Evolutionary conservation across 2,113 vertebrate genomes (phyloP).

Genomic region (Paramormyrops kingsleyae): DNA sequence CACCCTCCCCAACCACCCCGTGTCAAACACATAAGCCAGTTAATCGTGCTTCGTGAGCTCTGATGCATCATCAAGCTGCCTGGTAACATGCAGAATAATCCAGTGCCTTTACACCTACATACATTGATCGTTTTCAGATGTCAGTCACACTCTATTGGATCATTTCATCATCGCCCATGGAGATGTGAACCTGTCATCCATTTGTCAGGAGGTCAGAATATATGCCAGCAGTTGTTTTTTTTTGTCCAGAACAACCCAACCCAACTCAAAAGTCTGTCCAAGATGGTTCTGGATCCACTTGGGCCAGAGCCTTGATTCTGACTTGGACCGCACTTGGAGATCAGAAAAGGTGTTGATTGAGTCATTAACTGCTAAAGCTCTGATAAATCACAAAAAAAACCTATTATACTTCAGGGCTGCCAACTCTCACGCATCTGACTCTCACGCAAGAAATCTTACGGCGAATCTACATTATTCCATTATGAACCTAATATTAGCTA

Average conservation of each 20-base stretch:
- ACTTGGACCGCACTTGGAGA: neutral
- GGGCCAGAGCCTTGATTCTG: neutral
- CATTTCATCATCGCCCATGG: neutral
- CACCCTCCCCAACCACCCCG: neutral
- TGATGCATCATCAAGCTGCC: neutral
- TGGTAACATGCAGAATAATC: neutral
- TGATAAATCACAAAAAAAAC: neutral
- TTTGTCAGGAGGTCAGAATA: neutral
- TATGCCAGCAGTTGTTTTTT: neutral
- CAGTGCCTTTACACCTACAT: neutral
- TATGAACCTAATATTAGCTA: neutral
- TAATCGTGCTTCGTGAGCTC: neutral
- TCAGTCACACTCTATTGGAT: neutral
- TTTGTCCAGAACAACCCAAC: neutral
- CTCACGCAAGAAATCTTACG: neutral
- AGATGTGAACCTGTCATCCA: neutral
- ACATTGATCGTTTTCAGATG: neutral
- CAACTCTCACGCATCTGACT: neutral
- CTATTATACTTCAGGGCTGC: neutral
- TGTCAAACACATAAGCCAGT: neutral
- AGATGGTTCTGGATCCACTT: neutral
- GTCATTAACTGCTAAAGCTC: neutral
- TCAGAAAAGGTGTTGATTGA: neutral
- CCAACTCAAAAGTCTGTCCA: neutral
- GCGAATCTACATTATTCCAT: neutral